Conservation (phyloP, 2,797 vertebrate species). For the Malacoctenus gilli region DNA sequence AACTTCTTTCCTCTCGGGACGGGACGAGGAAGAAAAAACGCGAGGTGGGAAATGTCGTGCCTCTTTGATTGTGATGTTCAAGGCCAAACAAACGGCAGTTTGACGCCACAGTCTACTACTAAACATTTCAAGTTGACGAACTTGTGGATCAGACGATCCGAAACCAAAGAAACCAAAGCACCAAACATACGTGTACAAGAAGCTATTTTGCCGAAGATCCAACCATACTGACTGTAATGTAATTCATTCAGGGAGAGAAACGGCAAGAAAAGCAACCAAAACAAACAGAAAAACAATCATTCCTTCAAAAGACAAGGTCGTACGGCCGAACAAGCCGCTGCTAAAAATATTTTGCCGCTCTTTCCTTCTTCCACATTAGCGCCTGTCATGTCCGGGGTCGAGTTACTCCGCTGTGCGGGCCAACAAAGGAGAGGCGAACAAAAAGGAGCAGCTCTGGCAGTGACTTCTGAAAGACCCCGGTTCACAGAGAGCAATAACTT, state of each 20-base stretch:
- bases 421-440: conserved; percentile 56
- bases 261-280: too few species aligned
- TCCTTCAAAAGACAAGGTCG: too few species aligned
- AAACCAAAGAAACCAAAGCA: too few species aligned
- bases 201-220: too few species aligned
- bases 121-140: too few species aligned
- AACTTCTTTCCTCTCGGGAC: conserved; percentile 44
- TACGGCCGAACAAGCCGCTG: conserved; percentile 32
- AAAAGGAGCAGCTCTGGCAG: conserved; percentile 53
- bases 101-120: too few species aligned
- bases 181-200: too few species aligned
- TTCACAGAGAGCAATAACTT: conserved; percentile 65
- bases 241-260: too few species aligned
- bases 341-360: conserved; percentile 47
- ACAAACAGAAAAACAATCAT: too few species aligned
- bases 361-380: conserved; percentile 35
- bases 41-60: conserved; percentile 52
- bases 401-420: conserved; percentile 49
- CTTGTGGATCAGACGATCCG: too few species aligned
- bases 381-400: conserved; percentile 43
- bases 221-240: too few species aligned
- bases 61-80: conserved; percentile 32
- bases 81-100: conserved; percentile 30
- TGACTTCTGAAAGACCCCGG: conserved; percentile 53
- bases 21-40: conserved; percentile 53